Evolutionary conservation across 2,888 invertebrate species (phyloP).

Genomic region (Meloe dianella): DNA sequence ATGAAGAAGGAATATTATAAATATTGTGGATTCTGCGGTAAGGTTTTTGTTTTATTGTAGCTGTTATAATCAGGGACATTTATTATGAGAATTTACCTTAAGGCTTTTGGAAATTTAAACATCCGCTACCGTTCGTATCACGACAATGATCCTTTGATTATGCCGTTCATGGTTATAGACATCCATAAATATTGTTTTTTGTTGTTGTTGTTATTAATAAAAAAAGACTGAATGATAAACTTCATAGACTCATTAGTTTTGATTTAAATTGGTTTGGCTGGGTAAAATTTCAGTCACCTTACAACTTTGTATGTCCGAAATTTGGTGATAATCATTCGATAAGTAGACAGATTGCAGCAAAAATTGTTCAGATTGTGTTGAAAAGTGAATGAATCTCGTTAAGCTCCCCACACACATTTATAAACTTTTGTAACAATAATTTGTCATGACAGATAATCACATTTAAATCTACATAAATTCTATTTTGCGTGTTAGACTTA

Average conservation of each 20-base stretch:
- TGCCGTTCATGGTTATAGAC: neutral
- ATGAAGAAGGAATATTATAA: too few relatives aligned
- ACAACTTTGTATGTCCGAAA: too few relatives aligned
- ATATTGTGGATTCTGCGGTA: neutral
- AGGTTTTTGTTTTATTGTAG: neutral
- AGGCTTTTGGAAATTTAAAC: slow-evolving; percentile 2
- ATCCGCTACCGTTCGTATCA: neutral
- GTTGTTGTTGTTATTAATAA: neutral
- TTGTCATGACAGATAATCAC: too few relatives aligned
- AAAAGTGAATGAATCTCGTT: neutral
- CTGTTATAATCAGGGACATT: neutral
- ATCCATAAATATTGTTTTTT: neutral
- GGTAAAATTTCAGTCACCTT: too few relatives aligned
- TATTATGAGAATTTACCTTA: neutral
- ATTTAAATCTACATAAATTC: too few relatives aligned
- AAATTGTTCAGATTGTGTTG: too few relatives aligned
- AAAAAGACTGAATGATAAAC: neutral
- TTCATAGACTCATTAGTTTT: neutral
- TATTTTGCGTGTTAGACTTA: too few relatives aligned
- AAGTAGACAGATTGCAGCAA: too few relatives aligned
- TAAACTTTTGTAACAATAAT: too few relatives aligned
- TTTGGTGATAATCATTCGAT: too few relatives aligned
- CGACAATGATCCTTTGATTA: neutral
- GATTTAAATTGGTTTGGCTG: neutral
- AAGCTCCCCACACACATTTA: too few relatives aligned